A percentile compares a stretch with the other conserved stretches of the same genome.
phyloP scores from a whole-genome alignment of 2,888 invertebrate species.

The Ophion costatus region DNA sequence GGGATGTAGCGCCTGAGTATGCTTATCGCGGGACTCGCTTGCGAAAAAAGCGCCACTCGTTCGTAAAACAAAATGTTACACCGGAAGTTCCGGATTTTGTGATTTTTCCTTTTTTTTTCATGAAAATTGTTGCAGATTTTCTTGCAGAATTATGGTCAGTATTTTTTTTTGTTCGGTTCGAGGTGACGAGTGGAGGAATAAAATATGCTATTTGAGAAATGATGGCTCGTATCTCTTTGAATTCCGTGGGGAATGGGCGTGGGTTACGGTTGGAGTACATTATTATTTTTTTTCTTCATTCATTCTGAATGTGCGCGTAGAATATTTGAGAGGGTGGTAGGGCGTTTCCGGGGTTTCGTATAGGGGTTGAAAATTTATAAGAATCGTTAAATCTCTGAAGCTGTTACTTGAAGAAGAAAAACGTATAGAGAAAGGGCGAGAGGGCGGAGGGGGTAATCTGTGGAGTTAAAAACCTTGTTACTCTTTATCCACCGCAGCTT shows the following conservation, averaged over 20 bases:
- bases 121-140: not conserved
- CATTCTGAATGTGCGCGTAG: not conserved
- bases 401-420: not conserved
- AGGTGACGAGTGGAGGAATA: not conserved
- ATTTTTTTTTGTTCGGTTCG: not conserved
- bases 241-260: not conserved
- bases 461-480: not conserved
- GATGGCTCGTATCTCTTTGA: not conserved
- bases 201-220: not conserved
- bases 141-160: not conserved
- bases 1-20: not conserved
- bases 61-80: not conserved
- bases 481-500: not conserved
- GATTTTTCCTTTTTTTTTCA: not conserved
- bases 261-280: not conserved
- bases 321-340: not conserved
- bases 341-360: not conserved
- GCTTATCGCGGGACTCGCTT: no score
- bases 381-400: not conserved
- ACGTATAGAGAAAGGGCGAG: not conserved
- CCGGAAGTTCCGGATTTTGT: not conserved
- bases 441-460: not conserved
- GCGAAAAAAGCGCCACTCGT: not conserved
- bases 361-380: not conserved
- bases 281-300: not conserved